phyloP scores from a whole-genome alignment of 1,140 invertebrate genomes.

The Trachymyrmex cornetzi region DNA sequence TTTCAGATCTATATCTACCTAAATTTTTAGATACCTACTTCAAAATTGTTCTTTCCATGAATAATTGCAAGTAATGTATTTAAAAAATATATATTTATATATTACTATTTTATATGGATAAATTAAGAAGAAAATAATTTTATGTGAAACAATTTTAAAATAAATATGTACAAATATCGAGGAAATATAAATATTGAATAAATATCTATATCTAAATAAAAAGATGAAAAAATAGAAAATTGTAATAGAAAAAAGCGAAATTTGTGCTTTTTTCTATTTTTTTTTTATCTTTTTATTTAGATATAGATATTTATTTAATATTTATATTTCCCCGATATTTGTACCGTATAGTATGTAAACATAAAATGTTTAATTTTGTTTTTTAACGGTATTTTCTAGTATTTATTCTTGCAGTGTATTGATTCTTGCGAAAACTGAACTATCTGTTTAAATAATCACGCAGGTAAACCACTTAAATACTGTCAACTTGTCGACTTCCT shows the following conservation, averaged over 20 bases:
- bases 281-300: no score
- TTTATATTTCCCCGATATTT: no score
- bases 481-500: constrained; percentile 40
- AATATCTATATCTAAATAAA: no score
- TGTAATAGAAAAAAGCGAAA: no score
- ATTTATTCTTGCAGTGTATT: constrained; percentile 10
- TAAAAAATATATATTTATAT: not conserved
- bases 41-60: no score
- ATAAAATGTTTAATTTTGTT: not conserved
- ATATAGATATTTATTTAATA: no score
- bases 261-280: no score
- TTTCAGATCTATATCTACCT: no score
- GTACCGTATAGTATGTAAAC: not conserved
- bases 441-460: not conserved
- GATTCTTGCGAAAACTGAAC: not conserved
- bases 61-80: not conserved
- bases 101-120: not conserved
- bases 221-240: no score
- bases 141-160: not conserved
- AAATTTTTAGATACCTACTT: no score
- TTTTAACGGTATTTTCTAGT: not conserved
- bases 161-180: not conserved
- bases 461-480: constrained; percentile 11
- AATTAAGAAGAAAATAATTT: not conserved
- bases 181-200: no score